These are phyloP conservation scores for Gulo gulo DNA, from an alignment of 2,113 vertebrate species.

Conservation along the genomic window DNA sequence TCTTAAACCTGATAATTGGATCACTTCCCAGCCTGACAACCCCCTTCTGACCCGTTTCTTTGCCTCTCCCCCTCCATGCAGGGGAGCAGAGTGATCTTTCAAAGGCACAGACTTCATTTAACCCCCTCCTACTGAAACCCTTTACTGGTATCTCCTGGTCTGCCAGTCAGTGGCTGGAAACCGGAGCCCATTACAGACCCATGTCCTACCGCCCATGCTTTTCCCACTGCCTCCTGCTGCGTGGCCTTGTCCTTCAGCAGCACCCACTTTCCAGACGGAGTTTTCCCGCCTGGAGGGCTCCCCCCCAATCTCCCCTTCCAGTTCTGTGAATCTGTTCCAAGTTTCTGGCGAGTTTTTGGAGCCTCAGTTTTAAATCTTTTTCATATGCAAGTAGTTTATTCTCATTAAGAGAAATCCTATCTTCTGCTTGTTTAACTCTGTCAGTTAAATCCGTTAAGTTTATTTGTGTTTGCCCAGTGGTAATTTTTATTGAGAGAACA, in stretches of 20 bases:
- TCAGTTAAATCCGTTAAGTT: slow-evolving; percentile 75
- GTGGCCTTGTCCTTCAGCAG: not conserved
- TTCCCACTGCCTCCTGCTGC: not conserved
- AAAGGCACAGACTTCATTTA: not conserved
- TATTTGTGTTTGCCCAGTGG: slow-evolving; percentile 77
- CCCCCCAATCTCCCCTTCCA: not conserved
- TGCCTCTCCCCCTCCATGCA: no score
- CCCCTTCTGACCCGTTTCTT: not conserved
- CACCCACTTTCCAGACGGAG: not conserved
- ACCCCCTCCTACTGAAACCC: not conserved
- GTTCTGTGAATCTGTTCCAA: slow-evolving; percentile 67
- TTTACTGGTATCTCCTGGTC: not conserved
- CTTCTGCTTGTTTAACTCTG: slow-evolving; percentile 78
- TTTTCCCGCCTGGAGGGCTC: not conserved
- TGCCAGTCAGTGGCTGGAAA: not conserved
- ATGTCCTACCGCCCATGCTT: fast-evolving
- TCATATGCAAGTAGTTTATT: slow-evolving; percentile 79
- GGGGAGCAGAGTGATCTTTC: not conserved
- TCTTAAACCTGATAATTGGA: not conserved
- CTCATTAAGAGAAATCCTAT: slow-evolving; percentile 79
- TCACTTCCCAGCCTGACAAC: not conserved
- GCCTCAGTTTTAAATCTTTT: slow-evolving; percentile 74
- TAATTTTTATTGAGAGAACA: slow-evolving; percentile 72
- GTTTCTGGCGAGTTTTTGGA: slow-evolving; percentile 72
- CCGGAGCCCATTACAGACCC: fast-evolving